A percentile compares a stretch with the other conserved stretches of the same genome.
phyloP scores from a whole-genome alignment of 2,888 invertebrate genomes.

The Phaonia tiefii region DNA sequence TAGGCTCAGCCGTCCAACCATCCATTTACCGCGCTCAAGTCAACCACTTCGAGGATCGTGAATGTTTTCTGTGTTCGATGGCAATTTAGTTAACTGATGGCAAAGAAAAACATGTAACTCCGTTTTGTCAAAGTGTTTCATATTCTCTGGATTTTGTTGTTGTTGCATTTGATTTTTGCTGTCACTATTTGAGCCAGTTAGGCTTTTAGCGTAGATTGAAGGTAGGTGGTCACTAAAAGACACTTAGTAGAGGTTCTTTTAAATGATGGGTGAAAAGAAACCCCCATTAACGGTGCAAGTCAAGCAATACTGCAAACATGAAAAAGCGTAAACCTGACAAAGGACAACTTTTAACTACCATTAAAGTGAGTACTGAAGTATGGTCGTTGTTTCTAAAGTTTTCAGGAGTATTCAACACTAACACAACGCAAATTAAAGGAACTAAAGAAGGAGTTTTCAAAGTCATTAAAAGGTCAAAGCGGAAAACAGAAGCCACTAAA shows the following conservation, averaged over 20 bases:
- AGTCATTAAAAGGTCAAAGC: too few relatives aligned
- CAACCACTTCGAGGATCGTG: too few relatives aligned
- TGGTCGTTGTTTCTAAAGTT: too few relatives aligned
- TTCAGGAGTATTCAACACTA: too few relatives aligned
- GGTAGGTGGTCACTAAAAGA: background rate
- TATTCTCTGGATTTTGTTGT: background rate
- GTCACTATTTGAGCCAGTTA: background rate
- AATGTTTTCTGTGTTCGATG: conserved; percentile 60
- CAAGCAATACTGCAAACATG: conserved; percentile 38
- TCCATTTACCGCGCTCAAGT: too few relatives aligned
- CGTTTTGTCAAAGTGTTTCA: conserved; percentile 49
- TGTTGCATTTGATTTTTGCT: background rate
- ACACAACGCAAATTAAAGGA: too few relatives aligned
- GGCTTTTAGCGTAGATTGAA: background rate
- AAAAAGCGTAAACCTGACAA: conserved; percentile 8
- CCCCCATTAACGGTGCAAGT: conserved; percentile 27
- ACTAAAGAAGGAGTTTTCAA: too few relatives aligned
- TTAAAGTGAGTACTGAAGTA: too few relatives aligned
- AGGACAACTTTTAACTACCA: too few relatives aligned
- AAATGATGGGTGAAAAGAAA: conserved; percentile 30
- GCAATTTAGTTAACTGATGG: conserved; percentile 58
- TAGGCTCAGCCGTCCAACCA: too few relatives aligned
- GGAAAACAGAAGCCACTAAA: too few relatives aligned
- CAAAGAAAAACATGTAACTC: conserved; percentile 46
- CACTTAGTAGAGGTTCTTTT: too few relatives aligned